Evolutionary conservation across 1,140 invertebrate genomes (phyloP).

Genomic region (Amphibalanus amphitrite): DNA sequence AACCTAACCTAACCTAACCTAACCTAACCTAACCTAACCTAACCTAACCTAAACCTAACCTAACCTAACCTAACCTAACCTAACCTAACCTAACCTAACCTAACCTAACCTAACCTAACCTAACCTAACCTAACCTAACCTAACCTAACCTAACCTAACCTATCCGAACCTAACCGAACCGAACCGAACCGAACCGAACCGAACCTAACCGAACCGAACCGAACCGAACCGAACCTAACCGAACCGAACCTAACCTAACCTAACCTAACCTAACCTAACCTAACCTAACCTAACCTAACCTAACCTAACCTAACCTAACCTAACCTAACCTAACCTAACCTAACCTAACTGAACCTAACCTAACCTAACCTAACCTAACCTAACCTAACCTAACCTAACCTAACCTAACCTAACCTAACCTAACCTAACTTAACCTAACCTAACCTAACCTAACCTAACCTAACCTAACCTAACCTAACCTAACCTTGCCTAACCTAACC

Average conservation of each 20-base stretch:
- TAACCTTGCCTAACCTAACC: conserved; percentile 14
- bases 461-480: conserved; percentile 14
- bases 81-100: not conserved
- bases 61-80: not conserved
- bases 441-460: conserved; percentile 15
- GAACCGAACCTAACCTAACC: too few species aligned
- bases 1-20: not conserved
- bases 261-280: conserved; percentile 18
- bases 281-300: conserved; percentile 16
- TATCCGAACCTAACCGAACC: too few species aligned
- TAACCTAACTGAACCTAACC: too few species aligned
- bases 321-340: too few species aligned
- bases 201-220: too few species aligned
- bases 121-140: not conserved
- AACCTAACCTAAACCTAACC: too few species aligned
- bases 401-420: conserved; percentile 14
- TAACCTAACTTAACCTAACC: conserved; percentile 17
- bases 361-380: conserved; percentile 16
- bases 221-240: too few species aligned
- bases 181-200: too few species aligned
- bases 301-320: conserved; percentile 17
- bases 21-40: not conserved
- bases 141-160: conserved; percentile 11
- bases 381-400: conserved; percentile 16
- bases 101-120: not conserved